A percentile compares a stretch with the other conserved stretches of the same genome.
Conservation (phyloP, 2,113 vertebrate genomes). For the Xyliphius kryptos region DNA sequence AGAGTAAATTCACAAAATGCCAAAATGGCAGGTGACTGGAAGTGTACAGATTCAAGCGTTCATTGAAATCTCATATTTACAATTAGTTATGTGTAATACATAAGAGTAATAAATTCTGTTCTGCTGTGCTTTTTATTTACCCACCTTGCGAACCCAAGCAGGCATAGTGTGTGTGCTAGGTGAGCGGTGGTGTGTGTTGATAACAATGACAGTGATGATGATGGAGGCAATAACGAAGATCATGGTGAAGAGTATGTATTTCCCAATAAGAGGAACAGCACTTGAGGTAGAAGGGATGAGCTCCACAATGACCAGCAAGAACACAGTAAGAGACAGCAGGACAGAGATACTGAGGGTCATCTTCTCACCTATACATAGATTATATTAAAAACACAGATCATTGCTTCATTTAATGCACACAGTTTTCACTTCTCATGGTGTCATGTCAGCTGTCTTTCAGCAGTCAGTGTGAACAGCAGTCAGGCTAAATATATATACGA, state of each 20-base stretch:
- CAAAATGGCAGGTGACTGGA: no score
- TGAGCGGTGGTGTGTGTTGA: slow-evolving; percentile 95
- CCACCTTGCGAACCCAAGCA: slow-evolving; percentile 89
- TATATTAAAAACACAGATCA: no score
- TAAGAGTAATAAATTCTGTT: no score
- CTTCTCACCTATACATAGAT: slow-evolving; percentile 78
- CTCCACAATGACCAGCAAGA: slow-evolving; percentile 96
- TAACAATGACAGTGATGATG: slow-evolving; percentile 94
- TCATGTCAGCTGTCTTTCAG: no score
- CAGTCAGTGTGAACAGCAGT: no score
- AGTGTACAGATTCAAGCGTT: no score
- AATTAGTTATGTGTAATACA: no score
- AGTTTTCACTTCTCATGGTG: no score
- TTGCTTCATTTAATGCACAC: no score
- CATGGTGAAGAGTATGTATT: slow-evolving; percentile 57
- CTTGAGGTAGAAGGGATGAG: slow-evolving; percentile 96
- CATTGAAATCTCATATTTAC: no score
- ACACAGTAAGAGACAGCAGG: slow-evolving; percentile 91
- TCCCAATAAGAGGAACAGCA: slow-evolving; percentile 90
- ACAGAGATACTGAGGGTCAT: slow-evolving; percentile 98
- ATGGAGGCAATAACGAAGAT: slow-evolving; percentile 93
- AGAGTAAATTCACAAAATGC: no score
- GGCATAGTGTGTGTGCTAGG: slow-evolving; percentile 97
- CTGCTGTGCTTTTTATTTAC: slow-evolving; percentile 25
- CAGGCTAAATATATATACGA: no score